These are phyloP conservation scores for Eretmochelys imbricata DNA, from an alignment of 2,113 vertebrate species.

Conservation along the genomic window DNA sequence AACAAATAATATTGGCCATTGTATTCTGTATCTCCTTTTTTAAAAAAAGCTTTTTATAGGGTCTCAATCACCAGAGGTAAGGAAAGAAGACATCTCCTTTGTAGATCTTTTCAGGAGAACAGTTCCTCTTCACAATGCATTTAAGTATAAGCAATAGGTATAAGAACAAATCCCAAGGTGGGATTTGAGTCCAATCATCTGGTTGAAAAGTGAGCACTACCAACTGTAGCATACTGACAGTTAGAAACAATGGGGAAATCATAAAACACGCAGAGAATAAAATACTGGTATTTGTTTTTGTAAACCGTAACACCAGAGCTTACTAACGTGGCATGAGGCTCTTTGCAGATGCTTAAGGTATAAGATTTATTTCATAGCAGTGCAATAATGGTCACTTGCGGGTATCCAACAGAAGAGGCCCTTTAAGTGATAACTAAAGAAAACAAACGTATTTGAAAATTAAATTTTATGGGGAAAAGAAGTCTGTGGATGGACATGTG, in stretches of 20 bases:
- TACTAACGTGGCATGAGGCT: neutral
- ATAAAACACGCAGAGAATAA: too few relatives aligned
- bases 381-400: neutral
- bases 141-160: neutral
- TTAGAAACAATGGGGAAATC: neutral
- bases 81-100: neutral
- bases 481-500: neutral
- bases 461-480: neutral
- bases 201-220: neutral
- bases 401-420: neutral
- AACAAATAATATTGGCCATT: neutral
- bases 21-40: neutral
- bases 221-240: neutral
- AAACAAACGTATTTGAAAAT: neutral
- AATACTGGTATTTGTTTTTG: neutral
- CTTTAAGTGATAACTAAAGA: neutral
- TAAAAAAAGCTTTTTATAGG: too few relatives aligned
- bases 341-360: neutral
- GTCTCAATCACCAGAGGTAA: neutral
- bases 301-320: neutral
- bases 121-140: neutral
- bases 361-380: neutral
- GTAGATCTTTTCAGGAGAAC: neutral
- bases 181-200: neutral
- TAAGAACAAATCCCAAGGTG: neutral